phyloP scores from a whole-genome alignment of 2,797 vertebrate species.

The Chromobotia macracanthus region DNA sequence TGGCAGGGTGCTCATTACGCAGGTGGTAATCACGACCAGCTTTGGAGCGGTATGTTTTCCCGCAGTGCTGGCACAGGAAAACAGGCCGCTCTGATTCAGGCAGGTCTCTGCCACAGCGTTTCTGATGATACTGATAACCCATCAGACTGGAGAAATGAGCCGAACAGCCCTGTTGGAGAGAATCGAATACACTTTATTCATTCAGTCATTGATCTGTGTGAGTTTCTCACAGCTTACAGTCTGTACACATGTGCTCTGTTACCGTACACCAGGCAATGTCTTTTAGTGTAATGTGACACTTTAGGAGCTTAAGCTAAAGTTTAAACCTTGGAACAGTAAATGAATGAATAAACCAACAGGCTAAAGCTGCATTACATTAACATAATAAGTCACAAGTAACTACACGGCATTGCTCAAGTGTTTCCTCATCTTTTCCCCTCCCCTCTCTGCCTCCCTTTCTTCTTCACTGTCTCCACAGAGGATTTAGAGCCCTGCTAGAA shows the following conservation, averaged over 20 bases:
- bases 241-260: background rate
- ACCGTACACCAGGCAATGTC: background rate
- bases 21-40: conserved; percentile 91
- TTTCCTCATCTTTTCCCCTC: background rate
- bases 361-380: background rate
- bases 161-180: conserved; percentile 81
- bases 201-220: conserved; percentile 7
- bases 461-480: background rate
- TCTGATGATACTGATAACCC: conserved; percentile 97
- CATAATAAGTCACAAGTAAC: background rate
- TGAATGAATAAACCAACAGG: background rate
- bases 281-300: background rate
- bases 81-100: conserved; percentile 85
- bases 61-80: conserved; percentile 89
- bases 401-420: background rate
- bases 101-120: conserved; percentile 88
- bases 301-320: background rate
- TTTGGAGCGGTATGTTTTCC: conserved; percentile 93
- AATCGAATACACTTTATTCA: conserved; percentile 40
- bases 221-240: background rate
- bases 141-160: conserved; percentile 94
- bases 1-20: conserved; percentile 78
- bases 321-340: conserved; percentile 3
- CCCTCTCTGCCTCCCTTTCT: background rate
- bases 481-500: background rate